Conservation (phyloP, 2,113 vertebrate genomes). For the Macaca nemestrina region DNA sequence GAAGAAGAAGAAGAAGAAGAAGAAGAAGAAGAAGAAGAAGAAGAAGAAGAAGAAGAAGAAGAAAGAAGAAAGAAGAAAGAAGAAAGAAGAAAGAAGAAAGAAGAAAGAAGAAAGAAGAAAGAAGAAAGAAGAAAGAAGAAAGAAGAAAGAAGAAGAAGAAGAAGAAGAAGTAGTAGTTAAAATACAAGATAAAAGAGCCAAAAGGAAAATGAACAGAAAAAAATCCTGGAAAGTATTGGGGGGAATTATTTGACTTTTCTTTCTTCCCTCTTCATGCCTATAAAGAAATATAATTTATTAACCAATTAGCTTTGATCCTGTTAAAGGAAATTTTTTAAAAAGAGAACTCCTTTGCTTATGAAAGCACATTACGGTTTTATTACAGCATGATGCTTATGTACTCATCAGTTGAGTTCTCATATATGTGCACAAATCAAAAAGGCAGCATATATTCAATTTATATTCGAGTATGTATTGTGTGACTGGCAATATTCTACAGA, state of each 20-base stretch:
- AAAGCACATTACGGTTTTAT: not conserved
- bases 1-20: too few relatives aligned
- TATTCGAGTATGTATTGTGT: not conserved
- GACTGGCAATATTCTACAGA: not conserved
- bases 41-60: too few relatives aligned
- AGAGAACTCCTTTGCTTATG: not conserved
- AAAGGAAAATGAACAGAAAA: slow-evolving; percentile 28
- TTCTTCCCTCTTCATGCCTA: not conserved
- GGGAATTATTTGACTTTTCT: not conserved
- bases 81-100: too few relatives aligned
- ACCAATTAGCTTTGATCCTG: not conserved
- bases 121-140: too few relatives aligned
- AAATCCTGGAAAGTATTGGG: not conserved
- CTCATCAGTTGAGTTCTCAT: not conserved
- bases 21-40: too few relatives aligned
- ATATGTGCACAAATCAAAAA: not conserved
- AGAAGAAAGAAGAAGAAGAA: too few relatives aligned
- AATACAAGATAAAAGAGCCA: not conserved
- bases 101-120: too few relatives aligned
- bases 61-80: not conserved
- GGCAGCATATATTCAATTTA: not conserved
- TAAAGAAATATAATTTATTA: not conserved
- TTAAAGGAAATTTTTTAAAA: slow-evolving; percentile 19
- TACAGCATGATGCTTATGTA: not conserved
- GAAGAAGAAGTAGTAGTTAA: not conserved